Conservation (phyloP, 1,140 invertebrate genomes). For the Macrocentrus cingulum region DNA sequence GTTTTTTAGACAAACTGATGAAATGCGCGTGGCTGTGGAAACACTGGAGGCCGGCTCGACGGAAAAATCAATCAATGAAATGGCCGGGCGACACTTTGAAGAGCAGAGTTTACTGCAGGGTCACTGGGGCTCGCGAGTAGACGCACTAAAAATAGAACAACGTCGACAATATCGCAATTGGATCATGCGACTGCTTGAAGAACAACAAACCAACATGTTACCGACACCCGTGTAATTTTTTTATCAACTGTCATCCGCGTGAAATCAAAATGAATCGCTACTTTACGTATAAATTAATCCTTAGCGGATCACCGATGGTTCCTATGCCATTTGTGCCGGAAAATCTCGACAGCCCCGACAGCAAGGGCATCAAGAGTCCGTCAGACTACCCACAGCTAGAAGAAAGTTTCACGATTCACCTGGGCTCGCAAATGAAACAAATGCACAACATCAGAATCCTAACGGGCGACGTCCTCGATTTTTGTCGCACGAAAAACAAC, state of each 20-base stretch:
- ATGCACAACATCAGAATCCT: constrained; percentile 96
- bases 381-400: constrained; percentile 62
- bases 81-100: constrained; percentile 77
- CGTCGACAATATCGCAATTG: constrained; percentile 76
- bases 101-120: constrained; percentile 75
- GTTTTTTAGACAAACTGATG: constrained; percentile 67
- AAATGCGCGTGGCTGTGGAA: constrained; percentile 76
- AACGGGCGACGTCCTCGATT: constrained; percentile 81
- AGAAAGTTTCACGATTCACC: constrained; percentile 96
- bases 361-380: constrained; percentile 43
- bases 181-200: constrained; percentile 75
- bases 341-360: constrained; percentile 37
- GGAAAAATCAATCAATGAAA: constrained; percentile 76
- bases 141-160: constrained; percentile 73
- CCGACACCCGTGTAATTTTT: constrained; percentile 63
- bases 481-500: constrained; percentile 70
- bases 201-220: constrained; percentile 64
- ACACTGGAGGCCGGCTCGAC: constrained; percentile 66
- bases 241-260: no score
- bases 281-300: constrained; percentile 14
- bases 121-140: constrained; percentile 75
- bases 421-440: constrained; percentile 96
- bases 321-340: constrained; percentile 43
- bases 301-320: constrained; percentile 50
- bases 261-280: no score